Percentiles rank a stretch among this genome's conserved stretches.
Evolutionary conservation across 2,797 vertebrate genomes (phyloP).

Genomic region (Buceros bicornis): DNA sequence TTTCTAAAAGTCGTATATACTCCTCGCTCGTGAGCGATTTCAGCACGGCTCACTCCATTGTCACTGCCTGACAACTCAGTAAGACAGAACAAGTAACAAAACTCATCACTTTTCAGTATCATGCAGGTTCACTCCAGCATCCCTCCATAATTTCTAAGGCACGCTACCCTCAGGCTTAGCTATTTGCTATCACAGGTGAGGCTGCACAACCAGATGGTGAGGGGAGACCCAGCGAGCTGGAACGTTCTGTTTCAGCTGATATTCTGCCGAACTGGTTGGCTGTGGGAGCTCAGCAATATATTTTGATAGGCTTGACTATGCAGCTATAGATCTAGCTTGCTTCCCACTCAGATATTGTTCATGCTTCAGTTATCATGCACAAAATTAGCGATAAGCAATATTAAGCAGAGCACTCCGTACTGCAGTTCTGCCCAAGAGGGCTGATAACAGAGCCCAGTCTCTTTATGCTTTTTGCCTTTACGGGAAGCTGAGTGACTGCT

Average conservation of each 20-base stretch:
- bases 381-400: constrained; percentile 66
- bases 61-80: background rate
- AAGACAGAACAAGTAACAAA: background rate
- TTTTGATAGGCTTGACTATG: constrained; percentile 60
- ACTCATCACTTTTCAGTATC: background rate
- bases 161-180: background rate
- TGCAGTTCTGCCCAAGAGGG: constrained; percentile 16
- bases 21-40: constrained; percentile 19
- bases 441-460: constrained; percentile 33
- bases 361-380: constrained; percentile 63
- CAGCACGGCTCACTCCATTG: background rate
- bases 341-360: constrained; percentile 37
- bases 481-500: constrained; percentile 15
- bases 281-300: constrained; percentile 38
- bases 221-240: constrained; percentile 62
- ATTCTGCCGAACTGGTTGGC: constrained; percentile 46
- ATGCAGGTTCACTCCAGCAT: background rate
- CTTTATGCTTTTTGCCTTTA: constrained; percentile 11
- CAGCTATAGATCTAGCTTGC: constrained; percentile 60
- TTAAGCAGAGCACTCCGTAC: constrained; percentile 46
- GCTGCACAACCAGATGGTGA: constrained; percentile 14
- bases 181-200: constrained; percentile 37
- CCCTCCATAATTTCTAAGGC: constrained; percentile 39
- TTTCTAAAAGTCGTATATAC: background rate
- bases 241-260: constrained; percentile 61